Percentiles rank a stretch among this genome's conserved stretches.
Evolutionary conservation across 2,888 invertebrate genomes (phyloP).

Genomic region (Octonoba sinensis): DNA sequence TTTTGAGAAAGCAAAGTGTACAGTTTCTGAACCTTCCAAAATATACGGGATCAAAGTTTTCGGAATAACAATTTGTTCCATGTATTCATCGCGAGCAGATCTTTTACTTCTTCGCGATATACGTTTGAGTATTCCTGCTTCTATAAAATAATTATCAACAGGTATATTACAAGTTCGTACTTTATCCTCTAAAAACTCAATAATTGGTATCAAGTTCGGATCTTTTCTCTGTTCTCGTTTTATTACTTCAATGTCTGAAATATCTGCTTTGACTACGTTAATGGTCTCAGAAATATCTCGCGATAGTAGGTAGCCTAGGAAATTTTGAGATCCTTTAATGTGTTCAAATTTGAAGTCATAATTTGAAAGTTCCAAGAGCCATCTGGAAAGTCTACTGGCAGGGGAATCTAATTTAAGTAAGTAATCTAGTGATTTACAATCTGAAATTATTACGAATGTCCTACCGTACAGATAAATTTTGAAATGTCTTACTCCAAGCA

Average conservation of each 20-base stretch:
- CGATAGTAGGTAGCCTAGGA: background rate
- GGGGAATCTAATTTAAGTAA: constrained; percentile 2
- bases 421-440: constrained; percentile 12
- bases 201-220: background rate
- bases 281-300: constrained; percentile 3
- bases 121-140: background rate
- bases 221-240: constrained; percentile 7
- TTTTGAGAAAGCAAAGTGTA: constrained; percentile 8
- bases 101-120: background rate
- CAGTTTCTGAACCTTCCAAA: constrained; percentile 11
- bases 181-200: constrained; percentile 4
- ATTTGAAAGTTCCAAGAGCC: constrained; percentile 11
- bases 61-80: constrained; percentile 8
- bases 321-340: constrained; percentile 5
- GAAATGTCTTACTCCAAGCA: background rate
- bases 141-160: constrained; percentile 2
- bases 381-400: constrained; percentile 1
- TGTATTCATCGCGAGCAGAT: background rate
- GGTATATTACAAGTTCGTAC: background rate
- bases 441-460: constrained; percentile 6
- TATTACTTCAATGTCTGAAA: background rate
- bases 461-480: constrained; percentile 5
- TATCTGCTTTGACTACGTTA: background rate
- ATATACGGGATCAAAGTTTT: constrained; percentile 4
- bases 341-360: constrained; percentile 6